Evolutionary conservation across 2,797 vertebrate genomes (phyloP).

Genomic region (Macropodus opercularis): DNA sequence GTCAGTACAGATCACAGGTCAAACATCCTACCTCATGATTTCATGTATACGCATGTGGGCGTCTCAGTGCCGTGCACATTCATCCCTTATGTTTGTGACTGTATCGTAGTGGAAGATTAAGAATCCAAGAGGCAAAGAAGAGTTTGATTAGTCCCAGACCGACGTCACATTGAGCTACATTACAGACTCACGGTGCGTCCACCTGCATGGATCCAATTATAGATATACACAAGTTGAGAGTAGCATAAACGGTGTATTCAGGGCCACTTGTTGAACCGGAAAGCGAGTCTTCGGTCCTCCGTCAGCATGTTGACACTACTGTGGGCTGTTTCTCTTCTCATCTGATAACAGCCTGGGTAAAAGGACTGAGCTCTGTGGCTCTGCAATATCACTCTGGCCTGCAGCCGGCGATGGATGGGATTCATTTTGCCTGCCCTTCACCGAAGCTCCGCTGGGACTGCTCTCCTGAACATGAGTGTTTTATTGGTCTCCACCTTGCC

Average conservation of each 20-base stretch:
- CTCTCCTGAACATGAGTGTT: constrained; percentile 39
- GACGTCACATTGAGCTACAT: constrained; percentile 71
- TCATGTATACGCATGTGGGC: constrained; percentile 57
- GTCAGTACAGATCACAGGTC: constrained; percentile 49
- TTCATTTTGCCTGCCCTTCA: constrained; percentile 67
- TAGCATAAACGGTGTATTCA: constrained; percentile 8
- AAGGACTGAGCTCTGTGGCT: constrained; percentile 48
- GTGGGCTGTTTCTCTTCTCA: constrained; percentile 23
- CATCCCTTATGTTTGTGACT: constrained; percentile 29
- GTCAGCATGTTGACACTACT: constrained; percentile 14
- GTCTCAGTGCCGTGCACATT: constrained; percentile 48
- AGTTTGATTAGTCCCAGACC: too few relatives aligned
- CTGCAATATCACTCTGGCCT: constrained; percentile 55
- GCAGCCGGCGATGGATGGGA: constrained; percentile 62
- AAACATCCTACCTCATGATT: constrained; percentile 44
- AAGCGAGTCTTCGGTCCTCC: constrained; percentile 11
- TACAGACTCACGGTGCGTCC: constrained; percentile 46
- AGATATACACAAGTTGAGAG: constrained; percentile 9
- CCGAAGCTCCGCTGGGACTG: constrained; percentile 48
- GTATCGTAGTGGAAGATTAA: constrained; percentile 30
- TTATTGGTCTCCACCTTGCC: constrained; percentile 67
- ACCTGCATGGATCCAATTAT: constrained; percentile 45
- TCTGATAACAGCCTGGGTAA: constrained; percentile 45
- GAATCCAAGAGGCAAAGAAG: constrained; percentile 44
- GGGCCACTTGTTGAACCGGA: constrained; percentile 47